These are phyloP conservation scores for Eremophila alpestris DNA, from an alignment of 2,797 vertebrate genomes.

Conservation along the genomic window DNA sequence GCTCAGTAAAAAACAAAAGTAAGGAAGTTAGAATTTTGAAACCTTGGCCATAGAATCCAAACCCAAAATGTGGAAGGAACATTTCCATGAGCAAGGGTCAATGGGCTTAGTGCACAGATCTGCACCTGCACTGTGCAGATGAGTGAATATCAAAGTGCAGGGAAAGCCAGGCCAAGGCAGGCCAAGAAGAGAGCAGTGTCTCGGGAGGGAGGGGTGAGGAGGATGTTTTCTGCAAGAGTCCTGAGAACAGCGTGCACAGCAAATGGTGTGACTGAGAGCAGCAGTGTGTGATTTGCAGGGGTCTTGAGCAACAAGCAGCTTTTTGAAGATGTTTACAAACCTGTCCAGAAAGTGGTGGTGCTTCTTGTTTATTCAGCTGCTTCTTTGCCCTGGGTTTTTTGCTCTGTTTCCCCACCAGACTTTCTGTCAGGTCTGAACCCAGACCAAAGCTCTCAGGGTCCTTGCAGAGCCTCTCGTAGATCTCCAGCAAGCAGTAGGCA, in stretches of 20 bases:
- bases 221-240: not conserved
- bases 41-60: not conserved
- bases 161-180: not conserved
- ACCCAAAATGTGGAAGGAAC: not conserved
- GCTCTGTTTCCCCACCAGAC: not conserved
- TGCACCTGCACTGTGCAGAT: not conserved
- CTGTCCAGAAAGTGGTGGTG: slow-evolving; percentile 5
- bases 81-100: not conserved
- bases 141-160: not conserved
- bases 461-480: slow-evolving; percentile 76
- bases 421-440: slow-evolving; percentile 65
- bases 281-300: not conserved
- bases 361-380: slow-evolving; percentile 16
- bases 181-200: not conserved
- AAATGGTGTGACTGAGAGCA: not conserved
- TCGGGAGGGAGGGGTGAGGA: not conserved
- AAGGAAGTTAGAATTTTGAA: not conserved
- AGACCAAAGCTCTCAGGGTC: slow-evolving; percentile 77
- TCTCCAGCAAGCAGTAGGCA: slow-evolving; percentile 87
- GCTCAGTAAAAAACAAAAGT: not conserved
- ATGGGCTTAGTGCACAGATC: not conserved
- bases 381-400: not conserved
- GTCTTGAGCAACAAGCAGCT: slow-evolving; percentile 44
- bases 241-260: slow-evolving; percentile 10
- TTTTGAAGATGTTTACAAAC: slow-evolving; percentile 66